A percentile compares a stretch with the other conserved stretches of the same genome.
phyloP scores from a whole-genome alignment of 1,140 invertebrate genomes.

The Drosophila murphyi region DNA sequence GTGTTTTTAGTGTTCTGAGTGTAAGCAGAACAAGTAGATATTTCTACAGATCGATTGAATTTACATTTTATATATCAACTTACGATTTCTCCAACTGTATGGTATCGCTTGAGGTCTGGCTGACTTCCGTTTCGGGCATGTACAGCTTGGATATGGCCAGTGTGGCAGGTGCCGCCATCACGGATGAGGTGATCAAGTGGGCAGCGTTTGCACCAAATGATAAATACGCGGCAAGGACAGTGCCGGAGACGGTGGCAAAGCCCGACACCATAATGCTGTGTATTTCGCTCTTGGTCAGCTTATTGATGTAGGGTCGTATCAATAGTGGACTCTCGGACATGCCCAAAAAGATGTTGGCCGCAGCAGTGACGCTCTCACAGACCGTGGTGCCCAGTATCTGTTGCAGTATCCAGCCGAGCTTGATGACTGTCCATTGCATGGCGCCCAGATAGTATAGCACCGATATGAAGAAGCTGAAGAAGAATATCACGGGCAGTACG shows the following conservation, averaged over 20 bases:
- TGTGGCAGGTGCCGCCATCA: conserved; percentile 97
- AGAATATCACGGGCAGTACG: conserved; percentile 94
- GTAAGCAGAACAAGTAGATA: too few species aligned
- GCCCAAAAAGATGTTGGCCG: conserved; percentile 95
- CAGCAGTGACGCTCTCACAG: conserved; percentile 95
- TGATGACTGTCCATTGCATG: conserved; percentile 94
- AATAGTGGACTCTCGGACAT: conserved; percentile 95
- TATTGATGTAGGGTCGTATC: conserved; percentile 92
- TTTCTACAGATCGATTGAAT: background rate
- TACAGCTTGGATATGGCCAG: conserved; percentile 95
- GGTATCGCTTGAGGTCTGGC: conserved; percentile 89
- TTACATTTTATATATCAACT: conserved; percentile 58
- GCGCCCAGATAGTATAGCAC: conserved; percentile 94
- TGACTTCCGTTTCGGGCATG: conserved; percentile 94
- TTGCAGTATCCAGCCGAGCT: conserved; percentile 91
- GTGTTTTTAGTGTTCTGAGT: too few species aligned
- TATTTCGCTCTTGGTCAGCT: conserved; percentile 94
- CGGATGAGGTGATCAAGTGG: conserved; percentile 94
- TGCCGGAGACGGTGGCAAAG: conserved; percentile 97
- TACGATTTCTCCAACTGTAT: conserved; percentile 88
- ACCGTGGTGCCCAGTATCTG: conserved; percentile 93
- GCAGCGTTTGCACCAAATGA: conserved; percentile 93
- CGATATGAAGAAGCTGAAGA: conserved; percentile 94
- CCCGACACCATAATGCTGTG: conserved; percentile 97
- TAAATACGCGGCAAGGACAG: conserved; percentile 96